A percentile compares a stretch with the other conserved stretches of the same genome.
phyloP scores from a whole-genome alignment of 1,140 invertebrate species.

The Heterodera carotae region DNA sequence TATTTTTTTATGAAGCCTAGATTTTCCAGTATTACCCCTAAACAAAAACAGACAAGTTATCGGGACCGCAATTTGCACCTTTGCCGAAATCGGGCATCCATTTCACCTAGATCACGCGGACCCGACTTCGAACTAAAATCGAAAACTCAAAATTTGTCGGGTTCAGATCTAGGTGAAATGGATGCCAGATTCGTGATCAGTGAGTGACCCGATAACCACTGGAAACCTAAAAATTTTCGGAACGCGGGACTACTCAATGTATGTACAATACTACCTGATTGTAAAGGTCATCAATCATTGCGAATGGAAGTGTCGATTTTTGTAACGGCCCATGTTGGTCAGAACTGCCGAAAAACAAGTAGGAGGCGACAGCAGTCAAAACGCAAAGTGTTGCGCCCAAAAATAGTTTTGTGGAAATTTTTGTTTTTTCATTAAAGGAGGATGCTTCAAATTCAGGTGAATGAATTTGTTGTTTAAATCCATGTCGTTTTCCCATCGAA shows the following conservation, averaged over 20 bases:
- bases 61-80: too few species aligned
- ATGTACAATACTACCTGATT: constrained; percentile 27
- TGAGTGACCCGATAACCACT: background rate
- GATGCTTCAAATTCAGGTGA: background rate
- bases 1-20: too few species aligned
- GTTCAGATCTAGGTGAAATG: too few species aligned
- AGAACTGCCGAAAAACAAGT: background rate
- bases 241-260: background rate
- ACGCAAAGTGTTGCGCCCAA: background rate
- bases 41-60: too few species aligned
- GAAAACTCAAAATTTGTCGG: too few species aligned
- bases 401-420: background rate
- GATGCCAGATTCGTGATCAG: background rate
- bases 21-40: too few species aligned
- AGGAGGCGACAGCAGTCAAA: background rate
- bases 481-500: constrained; percentile 5
- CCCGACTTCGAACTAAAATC: too few species aligned
- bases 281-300: constrained; percentile 20
- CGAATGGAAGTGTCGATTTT: constrained; percentile 23
- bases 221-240: background rate
- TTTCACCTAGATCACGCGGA: too few species aligned
- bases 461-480: background rate
- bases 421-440: background rate
- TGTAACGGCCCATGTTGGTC: background rate
- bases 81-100: too few species aligned